phyloP scores from a whole-genome alignment of 2,797 vertebrate genomes.

The Rhynchotus rufescens region DNA sequence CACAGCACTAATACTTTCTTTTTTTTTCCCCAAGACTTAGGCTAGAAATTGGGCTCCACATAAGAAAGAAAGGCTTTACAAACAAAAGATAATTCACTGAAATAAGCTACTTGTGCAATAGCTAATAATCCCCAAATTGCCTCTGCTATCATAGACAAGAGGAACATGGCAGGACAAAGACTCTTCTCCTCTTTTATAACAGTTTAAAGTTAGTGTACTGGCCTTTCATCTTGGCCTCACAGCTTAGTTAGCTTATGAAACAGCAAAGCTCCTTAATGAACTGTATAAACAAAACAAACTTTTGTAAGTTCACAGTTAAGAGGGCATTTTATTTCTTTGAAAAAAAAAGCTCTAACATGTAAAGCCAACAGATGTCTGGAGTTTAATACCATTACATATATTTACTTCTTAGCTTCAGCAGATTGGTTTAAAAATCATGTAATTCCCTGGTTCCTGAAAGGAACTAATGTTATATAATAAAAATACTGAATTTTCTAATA shows the following conservation, averaged over 20 bases:
- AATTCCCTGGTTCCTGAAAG: slow-evolving; percentile 39
- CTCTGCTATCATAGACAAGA: slow-evolving; percentile 9
- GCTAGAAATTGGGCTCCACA: background rate
- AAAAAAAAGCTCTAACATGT: background rate
- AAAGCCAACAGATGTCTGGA: slow-evolving; percentile 38
- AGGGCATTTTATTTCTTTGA: background rate
- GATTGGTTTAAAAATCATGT: slow-evolving; percentile 61
- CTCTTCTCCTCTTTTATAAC: slow-evolving; percentile 23
- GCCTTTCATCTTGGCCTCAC: slow-evolving; percentile 60
- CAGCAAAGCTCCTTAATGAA: slow-evolving; percentile 70
- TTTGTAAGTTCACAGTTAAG: slow-evolving; percentile 34
- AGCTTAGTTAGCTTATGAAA: slow-evolving; percentile 70
- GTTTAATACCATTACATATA: slow-evolving; percentile 68
- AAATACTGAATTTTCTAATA: background rate
- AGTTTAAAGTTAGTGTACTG: slow-evolving; percentile 22
- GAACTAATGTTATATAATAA: slow-evolving; percentile 39
- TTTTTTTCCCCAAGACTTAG: background rate
- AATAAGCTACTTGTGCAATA: background rate
- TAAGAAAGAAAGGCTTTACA: background rate
- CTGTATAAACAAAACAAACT: slow-evolving; percentile 69
- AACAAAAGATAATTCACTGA: background rate
- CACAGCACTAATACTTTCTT: background rate
- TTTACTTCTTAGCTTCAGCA: slow-evolving; percentile 59
- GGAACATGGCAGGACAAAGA: background rate
- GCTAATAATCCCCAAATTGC: slow-evolving; percentile 32